These are phyloP conservation scores for Euclidia mi DNA, from an alignment of 2,888 invertebrate genomes.

Conservation along the genomic window DNA sequence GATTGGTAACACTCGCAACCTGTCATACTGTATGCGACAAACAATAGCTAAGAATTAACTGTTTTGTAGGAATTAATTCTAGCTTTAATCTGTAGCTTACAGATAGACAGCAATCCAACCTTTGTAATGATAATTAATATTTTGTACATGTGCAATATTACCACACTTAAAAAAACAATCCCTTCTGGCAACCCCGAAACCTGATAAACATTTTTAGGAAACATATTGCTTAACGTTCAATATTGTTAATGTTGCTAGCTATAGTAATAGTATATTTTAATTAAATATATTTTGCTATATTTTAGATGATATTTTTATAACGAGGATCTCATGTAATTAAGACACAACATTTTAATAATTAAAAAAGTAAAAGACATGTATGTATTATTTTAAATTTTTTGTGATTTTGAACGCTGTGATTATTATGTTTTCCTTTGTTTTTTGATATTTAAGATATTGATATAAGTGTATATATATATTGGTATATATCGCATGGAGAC, in stretches of 20 bases:
- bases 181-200: slow-evolving; percentile 74
- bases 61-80: slow-evolving; percentile 5
- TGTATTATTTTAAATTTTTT: slow-evolving; percentile 58
- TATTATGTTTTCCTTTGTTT: slow-evolving; percentile 67
- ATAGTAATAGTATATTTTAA: slow-evolving; percentile 76
- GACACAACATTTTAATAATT: slow-evolving; percentile 58
- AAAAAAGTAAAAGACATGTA: slow-evolving; percentile 37
- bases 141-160: slow-evolving; percentile 16
- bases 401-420: slow-evolving; percentile 83
- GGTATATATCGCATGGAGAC: slow-evolving; percentile 72
- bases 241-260: slow-evolving; percentile 86
- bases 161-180: slow-evolving; percentile 38
- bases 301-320: slow-evolving; percentile 82
- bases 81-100: slow-evolving; percentile 6
- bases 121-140: slow-evolving; percentile 7
- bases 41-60: background rate
- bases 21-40: slow-evolving; percentile 5
- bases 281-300: slow-evolving; percentile 81
- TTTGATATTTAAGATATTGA: slow-evolving; percentile 55
- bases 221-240: slow-evolving; percentile 85
- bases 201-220: slow-evolving; percentile 72
- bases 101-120: background rate
- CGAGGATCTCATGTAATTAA: slow-evolving; percentile 77
- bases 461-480: slow-evolving; percentile 64
- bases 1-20: slow-evolving; percentile 33